A percentile compares a stretch with the other conserved stretches of the same genome.
Evolutionary conservation across 2,797 vertebrate genomes (phyloP).

Genomic region (Bradypodion pumilum): DNA sequence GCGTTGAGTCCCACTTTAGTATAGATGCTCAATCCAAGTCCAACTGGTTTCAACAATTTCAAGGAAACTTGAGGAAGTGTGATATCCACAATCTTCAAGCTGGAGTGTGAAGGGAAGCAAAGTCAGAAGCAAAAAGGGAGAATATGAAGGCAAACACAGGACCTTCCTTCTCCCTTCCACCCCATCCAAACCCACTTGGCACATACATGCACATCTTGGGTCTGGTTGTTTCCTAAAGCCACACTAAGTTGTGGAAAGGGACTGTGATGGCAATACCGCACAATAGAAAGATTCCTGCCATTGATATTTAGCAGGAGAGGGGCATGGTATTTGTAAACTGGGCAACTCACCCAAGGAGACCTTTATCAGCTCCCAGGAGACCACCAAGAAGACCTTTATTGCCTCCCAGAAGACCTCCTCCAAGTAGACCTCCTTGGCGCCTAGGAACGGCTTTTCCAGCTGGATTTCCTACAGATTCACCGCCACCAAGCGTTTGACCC

Average conservation of each 20-base stretch:
- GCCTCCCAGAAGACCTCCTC: constrained; percentile 35
- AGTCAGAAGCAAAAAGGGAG: background rate
- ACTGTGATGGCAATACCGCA: background rate
- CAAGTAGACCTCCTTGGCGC: background rate
- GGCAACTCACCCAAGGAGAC: background rate
- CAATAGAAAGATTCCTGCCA: background rate
- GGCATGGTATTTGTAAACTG: too few relatives aligned
- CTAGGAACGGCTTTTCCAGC: too few relatives aligned
- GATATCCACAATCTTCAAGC: constrained; percentile 68
- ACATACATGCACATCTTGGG: too few relatives aligned
- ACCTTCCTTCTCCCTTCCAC: too few relatives aligned
- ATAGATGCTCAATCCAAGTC: constrained; percentile 68
- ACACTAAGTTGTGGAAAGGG: too few relatives aligned
- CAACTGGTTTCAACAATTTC: constrained; percentile 63
- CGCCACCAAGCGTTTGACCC: constrained; percentile 2
- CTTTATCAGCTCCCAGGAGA: background rate
- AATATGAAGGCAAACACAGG: too few relatives aligned
- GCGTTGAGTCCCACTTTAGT: constrained; percentile 68
- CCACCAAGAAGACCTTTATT: constrained; percentile 44
- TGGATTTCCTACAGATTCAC: background rate
- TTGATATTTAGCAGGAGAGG: too few relatives aligned
- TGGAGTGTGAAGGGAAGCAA: constrained; percentile 36
- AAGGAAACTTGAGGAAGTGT: constrained; percentile 66
- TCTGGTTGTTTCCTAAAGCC: background rate
- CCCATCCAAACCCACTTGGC: too few relatives aligned